Base-by-base conservation (phyloP, 23 tunicate species). In the Corella eumyota region DNA sequence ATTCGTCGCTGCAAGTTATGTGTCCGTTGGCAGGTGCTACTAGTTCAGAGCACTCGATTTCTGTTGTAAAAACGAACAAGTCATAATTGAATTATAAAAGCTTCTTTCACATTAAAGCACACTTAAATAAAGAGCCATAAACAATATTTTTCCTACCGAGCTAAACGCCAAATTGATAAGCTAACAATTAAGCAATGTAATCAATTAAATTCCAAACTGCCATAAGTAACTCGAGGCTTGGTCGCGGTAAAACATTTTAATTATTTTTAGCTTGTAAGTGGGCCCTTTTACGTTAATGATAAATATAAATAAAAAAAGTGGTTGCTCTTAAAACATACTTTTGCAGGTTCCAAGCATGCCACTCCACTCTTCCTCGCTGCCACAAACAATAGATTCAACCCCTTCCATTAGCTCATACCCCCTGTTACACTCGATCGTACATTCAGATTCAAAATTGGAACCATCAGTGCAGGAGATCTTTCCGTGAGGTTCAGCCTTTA, bases 321-420 rank as follows among this genome's bases (percentile, higher is more conserved):
- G n/a, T n/a, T n/a, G n/a, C n/a, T n/a, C n/a, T n/a, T n/a, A n/a
- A n/a, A n/a, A 25, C 78, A 74, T 40, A 83, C 93, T 68, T 68
- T 44, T 24, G 35, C 93, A 83, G 6, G 4, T 7, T 36, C 93
- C 93, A 13, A 83, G 67, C 36, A 30, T 34, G 1, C 62, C 23
- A n/a, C 61, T 53, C 95, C 95, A 85, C 28, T 60, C 61, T 46
- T 67, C 56, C 13, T 45, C 34, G 13, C 59, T 36, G 22, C 56
- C 56, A 47, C 95, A 85, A 40, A 55, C 50, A 29, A 65, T 60
- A 6, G 73, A 23, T 5, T 45, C 54, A 20, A 47, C 36, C 34
- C 95, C 95, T 27, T 51, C 74, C 32, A 34, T 46, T 28, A 76
- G 24, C 32, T 60, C 28, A 60, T 57, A 85, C 23, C 95, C 95